Percentiles rank a stretch among this genome's conserved stretches.
Evolutionary conservation across 2,888 invertebrate species (phyloP).

Genomic region (Drosophila mimica): DNA sequence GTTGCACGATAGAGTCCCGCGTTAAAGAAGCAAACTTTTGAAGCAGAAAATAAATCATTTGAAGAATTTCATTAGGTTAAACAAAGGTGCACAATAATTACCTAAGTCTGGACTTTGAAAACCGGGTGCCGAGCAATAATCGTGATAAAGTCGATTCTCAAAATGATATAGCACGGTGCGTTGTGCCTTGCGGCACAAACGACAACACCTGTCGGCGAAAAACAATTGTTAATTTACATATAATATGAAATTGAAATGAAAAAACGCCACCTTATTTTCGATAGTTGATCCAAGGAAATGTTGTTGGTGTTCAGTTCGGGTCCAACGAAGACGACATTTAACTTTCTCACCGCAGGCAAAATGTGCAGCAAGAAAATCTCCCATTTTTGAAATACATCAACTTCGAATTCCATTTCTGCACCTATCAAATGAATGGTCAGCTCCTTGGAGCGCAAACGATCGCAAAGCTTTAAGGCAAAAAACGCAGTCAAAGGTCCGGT

Average conservation of each 20-base stretch:
- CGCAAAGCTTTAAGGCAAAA: constrained; percentile 86
- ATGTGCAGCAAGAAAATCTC: constrained; percentile 89
- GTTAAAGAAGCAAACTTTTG: constrained; percentile 89
- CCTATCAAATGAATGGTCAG: constrained; percentile 85
- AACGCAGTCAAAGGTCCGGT: constrained; percentile 89
- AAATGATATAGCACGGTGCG: constrained; percentile 87
- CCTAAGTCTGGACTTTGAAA: constrained; percentile 87
- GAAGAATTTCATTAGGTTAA: background rate
- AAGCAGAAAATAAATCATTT: background rate
- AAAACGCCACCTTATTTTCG: constrained; percentile 86
- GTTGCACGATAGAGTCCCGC: constrained; percentile 89
- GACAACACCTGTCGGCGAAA: constrained; percentile 85
- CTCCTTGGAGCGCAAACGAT: constrained; percentile 65
- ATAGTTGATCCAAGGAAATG: constrained; percentile 87
- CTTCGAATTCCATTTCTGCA: constrained; percentile 90
- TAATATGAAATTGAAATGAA: background rate
- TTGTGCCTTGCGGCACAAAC: constrained; percentile 85
- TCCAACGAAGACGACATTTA: constrained; percentile 88
- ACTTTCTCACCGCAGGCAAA: constrained; percentile 86
- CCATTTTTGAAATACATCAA: constrained; percentile 89
- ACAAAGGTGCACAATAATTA: constrained; percentile 67
- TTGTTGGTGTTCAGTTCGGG: constrained; percentile 88
- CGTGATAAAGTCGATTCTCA: constrained; percentile 85
- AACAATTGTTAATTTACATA: background rate
- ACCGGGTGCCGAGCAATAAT: constrained; percentile 84